phyloP scores from a whole-genome alignment of 2,797 vertebrate genomes.

The Brachyrhaphis roseni region DNA sequence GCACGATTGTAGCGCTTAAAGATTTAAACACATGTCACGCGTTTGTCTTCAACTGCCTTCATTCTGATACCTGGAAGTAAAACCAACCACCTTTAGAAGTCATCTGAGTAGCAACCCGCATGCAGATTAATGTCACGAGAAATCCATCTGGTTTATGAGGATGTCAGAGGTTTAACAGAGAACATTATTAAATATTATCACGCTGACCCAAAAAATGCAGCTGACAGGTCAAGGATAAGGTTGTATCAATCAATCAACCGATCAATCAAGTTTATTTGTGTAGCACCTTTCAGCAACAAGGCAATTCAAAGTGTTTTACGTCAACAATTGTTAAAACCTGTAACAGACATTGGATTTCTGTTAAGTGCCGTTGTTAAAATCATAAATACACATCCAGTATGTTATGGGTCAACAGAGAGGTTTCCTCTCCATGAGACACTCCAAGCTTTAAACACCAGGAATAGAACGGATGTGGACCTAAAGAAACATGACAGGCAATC shows the following conservation, averaged over 20 bases:
- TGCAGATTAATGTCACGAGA: neutral
- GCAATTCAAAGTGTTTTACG: too few relatives aligned
- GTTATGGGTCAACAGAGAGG: neutral
- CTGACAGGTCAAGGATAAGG: neutral
- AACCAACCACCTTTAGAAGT: neutral
- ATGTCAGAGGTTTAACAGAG: neutral
- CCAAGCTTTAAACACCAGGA: neutral
- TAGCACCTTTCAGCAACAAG: too few relatives aligned
- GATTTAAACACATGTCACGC: neutral
- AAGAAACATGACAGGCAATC: neutral
- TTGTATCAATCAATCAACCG: neutral
- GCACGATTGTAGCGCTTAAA: neutral
- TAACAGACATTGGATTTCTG: too few relatives aligned
- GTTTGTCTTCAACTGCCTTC: neutral
- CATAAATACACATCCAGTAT: too few relatives aligned
- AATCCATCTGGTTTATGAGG: neutral
- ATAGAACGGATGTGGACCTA: neutral
- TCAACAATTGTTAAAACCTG: too few relatives aligned
- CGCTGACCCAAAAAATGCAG: neutral
- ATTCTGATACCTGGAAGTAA: neutral
- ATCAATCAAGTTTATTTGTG: too few relatives aligned
- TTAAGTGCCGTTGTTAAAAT: too few relatives aligned
- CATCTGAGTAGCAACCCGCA: neutral
- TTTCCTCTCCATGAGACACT: neutral
- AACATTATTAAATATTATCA: neutral